A percentile compares a stretch with the other conserved stretches of the same genome.
phyloP scores from a whole-genome alignment of 2,888 invertebrate genomes.

The Syrphus vitripennis region DNA sequence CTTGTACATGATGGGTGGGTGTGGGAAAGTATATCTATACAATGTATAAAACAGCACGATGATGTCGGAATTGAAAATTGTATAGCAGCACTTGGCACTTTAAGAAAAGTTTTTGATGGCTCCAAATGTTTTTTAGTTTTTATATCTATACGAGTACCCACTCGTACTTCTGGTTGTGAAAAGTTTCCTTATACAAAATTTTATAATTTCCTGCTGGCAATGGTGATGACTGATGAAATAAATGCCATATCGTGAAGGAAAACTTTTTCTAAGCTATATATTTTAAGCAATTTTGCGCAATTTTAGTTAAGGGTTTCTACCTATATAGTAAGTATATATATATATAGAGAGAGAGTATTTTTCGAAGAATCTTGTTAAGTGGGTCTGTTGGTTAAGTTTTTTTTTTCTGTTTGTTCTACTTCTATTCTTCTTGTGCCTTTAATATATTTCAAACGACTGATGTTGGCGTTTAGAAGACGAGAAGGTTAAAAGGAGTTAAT shows the following conservation, averaged over 20 bases:
- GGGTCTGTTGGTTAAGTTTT: constrained; percentile 11
- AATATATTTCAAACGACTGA: constrained; percentile 18
- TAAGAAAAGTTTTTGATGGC: constrained; percentile 55
- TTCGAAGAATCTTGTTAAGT: constrained; percentile 27
- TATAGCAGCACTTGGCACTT: constrained; percentile 58
- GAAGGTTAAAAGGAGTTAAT: constrained; percentile 63
- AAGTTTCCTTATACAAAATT: constrained; percentile 43
- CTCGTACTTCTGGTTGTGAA: constrained; percentile 38
- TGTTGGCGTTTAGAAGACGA: not conserved
- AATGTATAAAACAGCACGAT: not conserved
- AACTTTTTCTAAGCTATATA: constrained; percentile 30
- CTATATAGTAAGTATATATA: not conserved
- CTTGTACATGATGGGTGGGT: not conserved
- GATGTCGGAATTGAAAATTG: constrained; percentile 56
- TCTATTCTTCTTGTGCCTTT: not conserved
- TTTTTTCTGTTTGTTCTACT: not conserved
- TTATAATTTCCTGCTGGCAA: constrained; percentile 61
- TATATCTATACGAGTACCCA: not conserved
- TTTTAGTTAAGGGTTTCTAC: not conserved
- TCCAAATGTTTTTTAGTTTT: constrained; percentile 53
- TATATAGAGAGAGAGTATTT: not conserved
- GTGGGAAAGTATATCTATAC: not conserved
- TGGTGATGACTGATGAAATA: constrained; percentile 40
- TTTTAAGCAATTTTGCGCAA: constrained; percentile 20
- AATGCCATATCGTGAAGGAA: not conserved